These are phyloP conservation scores for Calameuta filiformis DNA, from an alignment of 2,888 invertebrate species.

Conservation along the genomic window DNA sequence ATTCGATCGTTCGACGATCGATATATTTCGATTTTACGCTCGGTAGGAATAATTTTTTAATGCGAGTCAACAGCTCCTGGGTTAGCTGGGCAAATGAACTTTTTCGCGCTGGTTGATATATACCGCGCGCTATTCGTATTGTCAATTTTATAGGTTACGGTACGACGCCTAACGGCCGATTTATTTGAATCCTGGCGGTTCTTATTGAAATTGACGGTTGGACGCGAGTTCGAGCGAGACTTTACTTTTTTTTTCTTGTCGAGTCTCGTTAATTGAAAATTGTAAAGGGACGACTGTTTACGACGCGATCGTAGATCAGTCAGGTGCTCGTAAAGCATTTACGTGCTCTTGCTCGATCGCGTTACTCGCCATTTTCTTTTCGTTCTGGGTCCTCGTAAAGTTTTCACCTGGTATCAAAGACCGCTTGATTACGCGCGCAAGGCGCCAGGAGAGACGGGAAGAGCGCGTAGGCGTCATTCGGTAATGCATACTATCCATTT, in stretches of 20 bases:
- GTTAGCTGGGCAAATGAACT: not conserved
- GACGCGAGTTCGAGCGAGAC: too few relatives aligned
- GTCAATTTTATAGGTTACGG: not conserved
- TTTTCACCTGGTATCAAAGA: not conserved
- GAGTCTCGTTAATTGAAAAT: not conserved
- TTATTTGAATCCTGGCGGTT: too few relatives aligned
- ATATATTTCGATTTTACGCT: not conserved
- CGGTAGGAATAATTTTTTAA: not conserved
- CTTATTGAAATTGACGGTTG: too few relatives aligned
- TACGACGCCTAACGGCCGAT: too few relatives aligned
- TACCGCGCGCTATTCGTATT: not conserved
- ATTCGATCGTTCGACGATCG: too few relatives aligned
- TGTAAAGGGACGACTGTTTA: not conserved
- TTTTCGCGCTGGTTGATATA: not conserved
- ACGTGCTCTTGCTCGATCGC: not conserved
- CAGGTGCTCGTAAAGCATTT: not conserved
- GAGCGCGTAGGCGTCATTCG: not conserved
- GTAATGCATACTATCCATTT: not conserved
- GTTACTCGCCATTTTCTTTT: not conserved
- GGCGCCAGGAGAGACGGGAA: not conserved
- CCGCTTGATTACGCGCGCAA: not conserved
- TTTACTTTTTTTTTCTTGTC: not conserved
- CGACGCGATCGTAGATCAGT: not conserved
- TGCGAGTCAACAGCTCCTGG: not conserved
- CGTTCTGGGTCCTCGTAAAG: not conserved